These are phyloP conservation scores for Pseudochirops corinnae DNA, from an alignment of 2,797 vertebrate genomes.

Conservation along the genomic window DNA sequence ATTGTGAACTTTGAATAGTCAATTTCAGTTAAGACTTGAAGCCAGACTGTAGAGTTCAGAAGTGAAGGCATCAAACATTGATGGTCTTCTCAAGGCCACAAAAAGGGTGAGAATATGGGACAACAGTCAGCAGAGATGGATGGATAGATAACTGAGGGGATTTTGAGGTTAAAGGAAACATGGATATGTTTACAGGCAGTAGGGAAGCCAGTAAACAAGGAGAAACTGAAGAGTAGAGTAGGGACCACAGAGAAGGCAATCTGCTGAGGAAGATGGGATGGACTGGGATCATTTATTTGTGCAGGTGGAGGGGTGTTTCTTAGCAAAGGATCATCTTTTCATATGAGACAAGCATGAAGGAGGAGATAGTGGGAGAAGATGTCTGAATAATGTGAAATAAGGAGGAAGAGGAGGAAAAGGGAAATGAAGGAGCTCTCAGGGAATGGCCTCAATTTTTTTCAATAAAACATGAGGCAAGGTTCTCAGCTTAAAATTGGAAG, in stretches of 20 bases:
- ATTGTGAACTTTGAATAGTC: neutral
- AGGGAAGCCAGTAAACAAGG: neutral
- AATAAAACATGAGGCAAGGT: neutral
- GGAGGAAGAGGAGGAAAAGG: neutral
- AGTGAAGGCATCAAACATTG: neutral
- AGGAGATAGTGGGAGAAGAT: neutral
- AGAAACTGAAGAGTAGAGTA: neutral
- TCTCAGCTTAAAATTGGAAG: neutral
- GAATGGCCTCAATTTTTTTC: neutral
- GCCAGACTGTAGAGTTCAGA: neutral
- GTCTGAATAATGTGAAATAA: neutral
- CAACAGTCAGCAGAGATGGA: neutral
- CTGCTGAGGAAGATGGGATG: neutral
- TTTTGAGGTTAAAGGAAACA: neutral
- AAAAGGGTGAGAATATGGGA: neutral
- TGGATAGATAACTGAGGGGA: neutral
- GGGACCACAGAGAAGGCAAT: neutral
- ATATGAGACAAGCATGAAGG: neutral
- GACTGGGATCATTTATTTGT: neutral
- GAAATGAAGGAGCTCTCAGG: neutral
- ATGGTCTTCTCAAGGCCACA: neutral
- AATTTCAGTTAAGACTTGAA: neutral
- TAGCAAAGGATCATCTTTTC: neutral
- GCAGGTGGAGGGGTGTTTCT: neutral
- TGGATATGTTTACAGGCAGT: neutral